Conservation (phyloP, 2,797 vertebrate genomes). For the Neopelma chrysocephalum region DNA sequence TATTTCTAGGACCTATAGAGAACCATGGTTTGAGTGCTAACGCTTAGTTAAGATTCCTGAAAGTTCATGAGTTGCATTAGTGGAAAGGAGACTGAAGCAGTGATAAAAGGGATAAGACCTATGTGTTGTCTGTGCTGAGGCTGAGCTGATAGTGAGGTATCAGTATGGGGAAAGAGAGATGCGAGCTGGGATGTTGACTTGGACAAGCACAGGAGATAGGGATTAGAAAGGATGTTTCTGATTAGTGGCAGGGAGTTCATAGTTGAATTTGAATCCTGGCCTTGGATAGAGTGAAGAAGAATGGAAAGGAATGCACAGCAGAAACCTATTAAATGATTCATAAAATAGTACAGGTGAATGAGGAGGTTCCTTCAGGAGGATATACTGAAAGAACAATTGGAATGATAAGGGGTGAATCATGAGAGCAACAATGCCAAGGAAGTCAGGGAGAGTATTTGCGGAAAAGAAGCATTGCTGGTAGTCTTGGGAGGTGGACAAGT, state of each 20-base stretch:
- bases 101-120: background rate
- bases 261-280: background rate
- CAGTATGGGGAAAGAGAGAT: rapidly evolving
- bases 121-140: background rate
- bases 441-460: background rate
- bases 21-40: background rate
- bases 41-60: background rate
- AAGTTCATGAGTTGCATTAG: background rate
- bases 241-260: background rate
- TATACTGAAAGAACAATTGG: background rate
- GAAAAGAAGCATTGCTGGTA: background rate
- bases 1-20: background rate
- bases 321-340: background rate
- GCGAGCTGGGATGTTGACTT: background rate
- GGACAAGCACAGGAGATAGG: background rate
- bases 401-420: background rate
- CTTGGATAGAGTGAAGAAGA: background rate
- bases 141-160: background rate
- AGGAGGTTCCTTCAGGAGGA: background rate
- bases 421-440: background rate
- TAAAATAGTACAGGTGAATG: background rate
- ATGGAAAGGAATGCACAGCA: background rate
- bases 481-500: background rate
- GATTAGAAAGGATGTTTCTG: background rate
- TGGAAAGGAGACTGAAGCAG: background rate